These are phyloP conservation scores for Doryteuthis pealeii DNA, from an alignment of 1,140 invertebrate species.

Conservation along the genomic window DNA sequence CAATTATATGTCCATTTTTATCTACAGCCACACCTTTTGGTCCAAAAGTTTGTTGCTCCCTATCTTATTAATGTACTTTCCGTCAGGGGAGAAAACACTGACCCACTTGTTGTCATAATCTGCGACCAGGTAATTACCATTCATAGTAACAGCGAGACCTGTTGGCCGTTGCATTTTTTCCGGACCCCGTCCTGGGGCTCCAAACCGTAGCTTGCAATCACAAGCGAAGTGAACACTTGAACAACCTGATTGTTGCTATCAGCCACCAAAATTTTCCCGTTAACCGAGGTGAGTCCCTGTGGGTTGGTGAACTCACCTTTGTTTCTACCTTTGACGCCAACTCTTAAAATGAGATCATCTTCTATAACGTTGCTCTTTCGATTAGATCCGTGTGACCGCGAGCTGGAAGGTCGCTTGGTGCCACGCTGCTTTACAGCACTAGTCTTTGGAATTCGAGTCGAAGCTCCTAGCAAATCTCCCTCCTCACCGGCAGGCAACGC, in stretches of 20 bases:
- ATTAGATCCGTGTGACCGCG: constrained; percentile 59
- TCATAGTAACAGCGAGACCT: constrained; percentile 62
- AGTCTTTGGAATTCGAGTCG: constrained; percentile 47
- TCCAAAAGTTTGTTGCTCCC: constrained; percentile 64
- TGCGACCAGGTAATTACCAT: constrained; percentile 66
- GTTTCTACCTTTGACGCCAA: constrained; percentile 63
- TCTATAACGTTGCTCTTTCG: constrained; percentile 61
- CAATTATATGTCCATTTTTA: constrained; percentile 63
- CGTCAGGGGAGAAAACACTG: constrained; percentile 64
- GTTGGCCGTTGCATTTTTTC: constrained; percentile 66
- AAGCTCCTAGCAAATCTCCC: constrained; percentile 29
- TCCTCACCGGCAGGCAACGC: constrained; percentile 35
- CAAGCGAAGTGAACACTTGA: constrained; percentile 57
- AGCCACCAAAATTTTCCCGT: constrained; percentile 63
- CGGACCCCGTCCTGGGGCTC: constrained; percentile 61
- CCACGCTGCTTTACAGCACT: constrained; percentile 54
- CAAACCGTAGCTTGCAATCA: constrained; percentile 60
- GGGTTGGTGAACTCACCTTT: constrained; percentile 68
- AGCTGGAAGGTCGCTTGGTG: constrained; percentile 57
- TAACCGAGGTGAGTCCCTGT: constrained; percentile 61
- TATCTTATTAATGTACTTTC: constrained; percentile 65
- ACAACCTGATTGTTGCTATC: constrained; percentile 68
- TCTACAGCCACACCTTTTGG: constrained; percentile 66
- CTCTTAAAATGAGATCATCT: constrained; percentile 58
- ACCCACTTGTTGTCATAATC: constrained; percentile 69